Base-by-base conservation (phyloP, 2,888 invertebrate genomes). In the Xiphydria camelus region DNA sequence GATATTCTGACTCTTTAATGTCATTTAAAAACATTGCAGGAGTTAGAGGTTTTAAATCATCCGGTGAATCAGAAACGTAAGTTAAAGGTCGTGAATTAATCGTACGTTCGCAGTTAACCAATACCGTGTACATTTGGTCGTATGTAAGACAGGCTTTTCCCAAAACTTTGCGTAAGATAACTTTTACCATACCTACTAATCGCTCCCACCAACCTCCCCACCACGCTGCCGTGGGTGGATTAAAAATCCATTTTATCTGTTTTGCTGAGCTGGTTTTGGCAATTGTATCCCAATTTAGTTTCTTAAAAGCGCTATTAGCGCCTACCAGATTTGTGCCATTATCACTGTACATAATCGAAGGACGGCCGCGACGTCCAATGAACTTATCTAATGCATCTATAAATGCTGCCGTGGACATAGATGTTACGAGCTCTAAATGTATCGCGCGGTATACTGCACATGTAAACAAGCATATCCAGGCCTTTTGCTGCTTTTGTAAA, bases 221-320 rank as follows among this genome's bases (percentile, higher is more conserved):
- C 75, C 76, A 77, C 3, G 74, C 55, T 3, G 73, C 64, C 4
- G 59, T 47, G 6, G 70, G 70, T 5, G 69, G 64, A 40, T 66
- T 76, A 46, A 75, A 75, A 9, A 48, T 49, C 68, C 69, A 66
- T 17, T 35, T 21, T 21, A 69, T 64, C 17, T 44, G 21, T 38
- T 26, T 26, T n/a, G 45, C 18, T 15, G 41, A 21, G 34, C 40
- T 35, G 12, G 37, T 6, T 7, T 42, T 20, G 17, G 21, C 7
- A 10, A 55, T 39, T 1, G 4, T 38, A 72, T 76, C 78, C 54
- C 79, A 79, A 49, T 81, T 78, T 1, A 80, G 76, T 64, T 79
- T 77, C 51, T 77, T 76, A 53, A 79, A 78, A 9, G 78, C 66
- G 50, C 66, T 75, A 0, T 42, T 22, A 2, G 55, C 47, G 3